Evolutionary conservation across 2,113 vertebrate genomes (phyloP).

Genomic region (Barbus barbus): DNA sequence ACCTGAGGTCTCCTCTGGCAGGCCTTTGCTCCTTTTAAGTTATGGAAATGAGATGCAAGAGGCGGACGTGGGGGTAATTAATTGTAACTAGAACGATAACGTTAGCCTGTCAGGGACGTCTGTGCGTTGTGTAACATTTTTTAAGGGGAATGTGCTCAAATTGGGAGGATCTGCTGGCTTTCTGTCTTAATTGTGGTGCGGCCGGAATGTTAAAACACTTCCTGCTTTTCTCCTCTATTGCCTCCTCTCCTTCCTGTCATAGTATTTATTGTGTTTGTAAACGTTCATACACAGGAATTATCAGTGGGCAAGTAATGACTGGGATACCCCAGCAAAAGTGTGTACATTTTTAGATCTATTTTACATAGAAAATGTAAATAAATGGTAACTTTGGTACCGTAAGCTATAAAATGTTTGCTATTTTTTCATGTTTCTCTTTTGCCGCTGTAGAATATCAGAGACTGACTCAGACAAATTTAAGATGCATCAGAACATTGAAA

Average conservation of each 20-base stretch:
- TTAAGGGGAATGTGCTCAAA: slow-evolving; percentile 91
- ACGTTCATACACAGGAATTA: slow-evolving; percentile 42
- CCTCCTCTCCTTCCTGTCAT: slow-evolving; percentile 30
- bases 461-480: too few relatives aligned
- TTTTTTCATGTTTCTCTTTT: too few relatives aligned
- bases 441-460: too few relatives aligned
- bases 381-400: too few relatives aligned
- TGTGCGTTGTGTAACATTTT: slow-evolving; percentile 91
- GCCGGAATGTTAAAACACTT: slow-evolving; percentile 81
- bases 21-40: slow-evolving; percentile 90
- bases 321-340: not conserved
- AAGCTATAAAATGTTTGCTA: too few relatives aligned
- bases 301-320: slow-evolving; percentile 38
- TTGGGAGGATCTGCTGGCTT: slow-evolving; percentile 87
- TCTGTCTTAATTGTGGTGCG: slow-evolving; percentile 87
- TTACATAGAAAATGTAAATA: too few relatives aligned
- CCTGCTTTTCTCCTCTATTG: slow-evolving; percentile 57
- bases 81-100: slow-evolving; percentile 99
- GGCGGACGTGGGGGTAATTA: slow-evolving; percentile 98
- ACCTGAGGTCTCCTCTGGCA: slow-evolving; percentile 78
- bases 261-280: slow-evolving; percentile 53
- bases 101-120: slow-evolving; percentile 96
- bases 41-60: slow-evolving; percentile 97
- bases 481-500: too few relatives aligned
- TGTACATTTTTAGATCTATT: too few relatives aligned